A percentile compares a stretch with the other conserved stretches of the same genome.
Evolutionary conservation across 2,113 vertebrate species (phyloP).

Genomic region (Peromyscus polionotus): DNA sequence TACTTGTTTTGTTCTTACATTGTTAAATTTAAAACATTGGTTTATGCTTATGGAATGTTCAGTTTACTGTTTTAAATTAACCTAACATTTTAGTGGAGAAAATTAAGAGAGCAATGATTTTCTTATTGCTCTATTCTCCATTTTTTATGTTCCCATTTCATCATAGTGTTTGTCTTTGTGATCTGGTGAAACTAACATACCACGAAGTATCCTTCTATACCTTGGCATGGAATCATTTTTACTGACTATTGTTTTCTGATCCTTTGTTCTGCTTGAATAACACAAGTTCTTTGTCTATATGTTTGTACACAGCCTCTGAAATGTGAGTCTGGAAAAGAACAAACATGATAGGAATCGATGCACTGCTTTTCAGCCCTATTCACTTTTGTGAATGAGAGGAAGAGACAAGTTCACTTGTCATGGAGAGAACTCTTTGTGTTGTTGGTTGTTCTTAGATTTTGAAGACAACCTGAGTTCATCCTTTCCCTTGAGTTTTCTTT

Average conservation of each 20-base stretch:
- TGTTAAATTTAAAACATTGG: neutral
- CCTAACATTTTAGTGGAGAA: neutral
- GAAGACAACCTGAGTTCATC: neutral
- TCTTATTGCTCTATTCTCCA: neutral
- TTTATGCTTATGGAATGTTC: neutral
- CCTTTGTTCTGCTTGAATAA: neutral
- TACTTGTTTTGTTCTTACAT: neutral
- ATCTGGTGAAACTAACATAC: neutral
- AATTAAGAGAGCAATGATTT: neutral
- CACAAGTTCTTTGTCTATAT: neutral
- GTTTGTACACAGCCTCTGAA: neutral
- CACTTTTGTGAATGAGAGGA: neutral
- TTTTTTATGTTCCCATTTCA: neutral
- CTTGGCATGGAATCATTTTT: neutral
- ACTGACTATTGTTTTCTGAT: neutral
- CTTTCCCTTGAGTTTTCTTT: conserved; percentile 10
- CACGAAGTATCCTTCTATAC: neutral
- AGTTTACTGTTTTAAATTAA: neutral
- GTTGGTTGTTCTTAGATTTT: neutral
- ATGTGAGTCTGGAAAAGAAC: neutral
- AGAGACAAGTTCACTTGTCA: neutral
- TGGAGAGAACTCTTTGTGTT: neutral
- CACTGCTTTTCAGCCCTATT: neutral
- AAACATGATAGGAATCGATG: neutral
- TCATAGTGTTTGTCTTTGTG: neutral